Evolutionary conservation across 2,888 invertebrate genomes (phyloP), one percentile per base, ranked within the genome.

Genomic region (Holacanthella duospinosa): DNA sequence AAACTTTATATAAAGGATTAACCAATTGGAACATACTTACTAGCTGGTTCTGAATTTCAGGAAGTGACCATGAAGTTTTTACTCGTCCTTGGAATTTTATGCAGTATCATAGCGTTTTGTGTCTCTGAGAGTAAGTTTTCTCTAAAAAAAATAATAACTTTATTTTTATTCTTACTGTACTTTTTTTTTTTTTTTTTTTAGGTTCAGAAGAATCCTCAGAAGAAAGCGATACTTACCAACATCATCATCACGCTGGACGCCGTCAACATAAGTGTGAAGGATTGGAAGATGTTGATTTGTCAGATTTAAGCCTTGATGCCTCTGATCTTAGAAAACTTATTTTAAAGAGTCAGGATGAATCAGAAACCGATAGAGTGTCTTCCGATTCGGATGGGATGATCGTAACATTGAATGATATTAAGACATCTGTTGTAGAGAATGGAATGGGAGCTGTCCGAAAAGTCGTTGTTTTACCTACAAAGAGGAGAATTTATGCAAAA

Each of bases 401-500:
- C 6, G 12, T 48, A 4, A 16, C 48, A n/a, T 4, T 48, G 21
- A 21, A 48, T 4, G 48, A 48, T 48, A 48, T 48, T 21, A 9
- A 48, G n/a, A 48, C 48, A n/a, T 9, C 19, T 4, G 21, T 48
- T 9, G 4, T 21, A n/a, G 48, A 48, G 21, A 48, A 48, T 48
- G 48, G 48, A n/a, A 48, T 48, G 48, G 48, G 48, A 21, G 48
- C n/a, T 48, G n/a, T 48, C n/a, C 48, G 48, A 4, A 48, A 48
- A 21, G 19, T 48, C 19, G 21, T 48, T 21, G 21, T 48, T 21
- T 21, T 48, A 4, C 48, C 48, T 4, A n/a, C 48, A 48, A 48
- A 48, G 4, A 48, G n/a, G 48, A 48, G n/a, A 21, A 21, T 48
- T 48, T n/a, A n/a, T 21, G 12, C 21, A 4, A 48, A 48, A 21